Conservation (phyloP, 2,888 invertebrate genomes). For the Cephus nigrinus region DNA sequence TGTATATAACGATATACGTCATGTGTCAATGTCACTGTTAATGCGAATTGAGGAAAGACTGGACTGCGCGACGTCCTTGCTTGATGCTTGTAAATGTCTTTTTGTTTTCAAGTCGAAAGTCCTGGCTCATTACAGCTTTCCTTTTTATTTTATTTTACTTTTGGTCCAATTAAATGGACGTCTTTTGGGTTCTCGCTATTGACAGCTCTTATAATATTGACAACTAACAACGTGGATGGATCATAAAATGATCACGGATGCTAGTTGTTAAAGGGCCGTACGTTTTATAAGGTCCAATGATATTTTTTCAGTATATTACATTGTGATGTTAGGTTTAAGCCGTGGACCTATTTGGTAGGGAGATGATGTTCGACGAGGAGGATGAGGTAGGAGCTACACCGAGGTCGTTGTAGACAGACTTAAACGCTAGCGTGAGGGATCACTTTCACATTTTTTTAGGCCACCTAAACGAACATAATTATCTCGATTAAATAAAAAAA, state of each 20-base stretch:
- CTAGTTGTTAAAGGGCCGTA: not conserved
- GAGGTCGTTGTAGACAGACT: conserved; percentile 63
- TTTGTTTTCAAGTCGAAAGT: not conserved
- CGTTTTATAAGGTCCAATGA: conserved; percentile 5
- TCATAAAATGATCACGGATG: not conserved
- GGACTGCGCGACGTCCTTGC: not conserved
- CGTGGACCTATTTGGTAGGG: conserved; percentile 49
- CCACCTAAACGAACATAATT: conserved; percentile 36
- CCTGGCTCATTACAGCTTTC: not conserved
- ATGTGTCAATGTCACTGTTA: not conserved
- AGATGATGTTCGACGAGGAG: conserved; percentile 18
- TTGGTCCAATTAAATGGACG: not conserved
- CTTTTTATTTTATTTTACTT: not conserved
- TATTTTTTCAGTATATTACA: conserved; percentile 44
- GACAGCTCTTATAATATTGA: not conserved
- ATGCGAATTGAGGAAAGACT: not conserved
- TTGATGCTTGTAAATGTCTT: not conserved
- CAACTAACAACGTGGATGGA: not conserved
- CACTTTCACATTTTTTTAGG: conserved; percentile 58
- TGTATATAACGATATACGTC: not conserved
- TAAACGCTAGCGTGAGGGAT: conserved; percentile 54
- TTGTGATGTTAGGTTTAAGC: conserved; percentile 66
- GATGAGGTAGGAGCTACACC: conserved; percentile 45
- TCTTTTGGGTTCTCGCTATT: not conserved
- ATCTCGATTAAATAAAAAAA: conserved; percentile 2